Conservation (phyloP, 2,797 vertebrate genomes). For the Myiothlypis chrysogaster region DNA sequence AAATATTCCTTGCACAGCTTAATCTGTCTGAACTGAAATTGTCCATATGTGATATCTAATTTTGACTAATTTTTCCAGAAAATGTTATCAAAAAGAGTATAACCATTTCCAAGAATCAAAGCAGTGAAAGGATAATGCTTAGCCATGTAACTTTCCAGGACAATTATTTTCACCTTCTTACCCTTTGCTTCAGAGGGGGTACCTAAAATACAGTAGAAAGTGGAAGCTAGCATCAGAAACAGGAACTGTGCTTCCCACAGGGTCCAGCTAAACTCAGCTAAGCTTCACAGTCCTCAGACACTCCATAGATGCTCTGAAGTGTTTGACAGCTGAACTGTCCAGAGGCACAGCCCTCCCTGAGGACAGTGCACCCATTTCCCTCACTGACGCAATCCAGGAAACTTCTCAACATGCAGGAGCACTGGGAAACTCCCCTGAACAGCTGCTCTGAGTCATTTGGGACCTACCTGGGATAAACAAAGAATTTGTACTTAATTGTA, state of each 20-base stretch:
- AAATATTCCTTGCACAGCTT: background rate
- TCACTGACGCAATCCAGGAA: background rate
- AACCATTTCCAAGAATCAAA: background rate
- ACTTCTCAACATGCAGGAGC: background rate
- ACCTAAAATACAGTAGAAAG: background rate
- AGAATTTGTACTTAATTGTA: background rate
- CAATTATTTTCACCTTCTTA: background rate
- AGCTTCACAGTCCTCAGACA: background rate
- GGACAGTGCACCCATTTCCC: background rate
- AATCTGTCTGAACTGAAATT: background rate
- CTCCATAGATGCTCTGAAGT: background rate
- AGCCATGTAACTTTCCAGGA: background rate
- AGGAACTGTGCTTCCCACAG: background rate
- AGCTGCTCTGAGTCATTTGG: background rate
- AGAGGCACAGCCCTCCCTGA: background rate
- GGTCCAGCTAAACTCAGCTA: background rate
- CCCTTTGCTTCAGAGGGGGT: background rate
- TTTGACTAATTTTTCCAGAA: background rate
- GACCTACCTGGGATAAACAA: background rate
- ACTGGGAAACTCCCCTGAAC: background rate
- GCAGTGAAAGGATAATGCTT: background rate
- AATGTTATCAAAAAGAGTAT: background rate
- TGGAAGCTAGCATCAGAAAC: background rate
- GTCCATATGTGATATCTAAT: background rate
- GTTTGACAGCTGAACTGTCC: background rate